Conservation (phyloP, 2,888 invertebrate genomes). For the Caenorhabditis plicata region DNA sequence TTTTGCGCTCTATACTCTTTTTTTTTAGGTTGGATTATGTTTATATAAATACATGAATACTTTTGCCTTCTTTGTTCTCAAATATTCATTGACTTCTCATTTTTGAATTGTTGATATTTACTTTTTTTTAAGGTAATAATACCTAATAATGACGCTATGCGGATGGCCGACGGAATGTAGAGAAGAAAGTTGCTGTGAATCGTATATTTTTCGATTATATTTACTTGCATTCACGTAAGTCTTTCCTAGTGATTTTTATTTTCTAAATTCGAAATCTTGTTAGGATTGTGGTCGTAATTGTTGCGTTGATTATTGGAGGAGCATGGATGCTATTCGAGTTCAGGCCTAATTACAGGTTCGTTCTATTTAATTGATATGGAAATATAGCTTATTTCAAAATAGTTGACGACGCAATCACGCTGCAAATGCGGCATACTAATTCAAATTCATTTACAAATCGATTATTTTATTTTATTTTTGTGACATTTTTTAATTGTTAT, state of each 20-base stretch:
- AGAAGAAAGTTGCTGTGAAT: constrained; percentile 42
- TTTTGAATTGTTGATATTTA: neutral
- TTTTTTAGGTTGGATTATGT: too few species aligned
- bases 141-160: constrained; percentile 37
- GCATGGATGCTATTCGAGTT: constrained; percentile 43
- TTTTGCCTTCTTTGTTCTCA: neutral
- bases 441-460: too few species aligned
- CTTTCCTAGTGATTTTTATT: neutral
- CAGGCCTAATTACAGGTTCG: constrained; percentile 38
- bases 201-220: constrained; percentile 42
- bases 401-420: too few species aligned
- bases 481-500: too few species aligned
- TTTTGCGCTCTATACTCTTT: too few species aligned
- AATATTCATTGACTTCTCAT: neutral
- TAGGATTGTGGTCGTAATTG: constrained; percentile 33
- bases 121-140: neutral
- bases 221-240: constrained; percentile 41
- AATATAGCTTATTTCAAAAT: too few species aligned
- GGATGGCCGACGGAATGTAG: constrained; percentile 41
- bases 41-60: neutral
- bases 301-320: constrained; percentile 31
- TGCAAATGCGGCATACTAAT: too few species aligned
- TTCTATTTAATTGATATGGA: too few species aligned
- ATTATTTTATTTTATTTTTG: too few species aligned
- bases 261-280: constrained; percentile 1